These are phyloP conservation scores for Polymixis flavicincta DNA, from an alignment of 2,888 invertebrate species.

Conservation along the genomic window DNA sequence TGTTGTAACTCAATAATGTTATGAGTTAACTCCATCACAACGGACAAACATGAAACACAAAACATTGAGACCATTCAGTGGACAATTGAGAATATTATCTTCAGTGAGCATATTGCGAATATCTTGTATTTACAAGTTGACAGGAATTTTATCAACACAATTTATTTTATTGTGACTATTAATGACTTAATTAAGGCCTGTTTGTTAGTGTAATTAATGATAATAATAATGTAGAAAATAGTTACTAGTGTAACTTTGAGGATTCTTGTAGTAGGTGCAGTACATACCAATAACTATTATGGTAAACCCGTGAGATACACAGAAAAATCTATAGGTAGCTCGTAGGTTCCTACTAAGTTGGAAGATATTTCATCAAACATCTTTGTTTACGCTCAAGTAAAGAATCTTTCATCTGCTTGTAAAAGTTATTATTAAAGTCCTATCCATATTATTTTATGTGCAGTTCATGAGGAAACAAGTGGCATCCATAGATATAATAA, in stretches of 20 bases:
- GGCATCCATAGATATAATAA: too few relatives aligned
- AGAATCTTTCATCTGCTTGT: background rate
- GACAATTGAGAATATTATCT: constrained; percentile 31
- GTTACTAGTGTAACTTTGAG: constrained; percentile 6
- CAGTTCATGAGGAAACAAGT: background rate
- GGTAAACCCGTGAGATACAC: background rate
- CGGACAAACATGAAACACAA: constrained; percentile 29
- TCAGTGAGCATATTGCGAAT: constrained; percentile 30
- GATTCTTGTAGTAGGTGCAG: background rate
- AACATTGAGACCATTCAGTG: constrained; percentile 47
- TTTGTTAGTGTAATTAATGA: constrained; percentile 14
- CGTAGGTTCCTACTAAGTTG: background rate
- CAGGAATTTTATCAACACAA: constrained; percentile 29
- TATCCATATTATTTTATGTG: background rate
- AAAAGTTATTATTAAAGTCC: background rate
- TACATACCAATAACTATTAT: background rate
- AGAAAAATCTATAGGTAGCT: background rate
- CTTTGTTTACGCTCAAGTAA: background rate
- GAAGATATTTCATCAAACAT: background rate
- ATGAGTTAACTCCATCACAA: constrained; percentile 25
- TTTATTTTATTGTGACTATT: constrained; percentile 32
- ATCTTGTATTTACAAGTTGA: constrained; percentile 19
- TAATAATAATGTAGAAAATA: constrained; percentile 23
- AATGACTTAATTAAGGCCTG: constrained; percentile 29
- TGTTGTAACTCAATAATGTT: constrained; percentile 38